Percentiles rank a stretch among this genome's conserved stretches.
Evolutionary conservation across 2,797 vertebrate species (phyloP).

Genomic region (Gallinago nigripennis): DNA sequence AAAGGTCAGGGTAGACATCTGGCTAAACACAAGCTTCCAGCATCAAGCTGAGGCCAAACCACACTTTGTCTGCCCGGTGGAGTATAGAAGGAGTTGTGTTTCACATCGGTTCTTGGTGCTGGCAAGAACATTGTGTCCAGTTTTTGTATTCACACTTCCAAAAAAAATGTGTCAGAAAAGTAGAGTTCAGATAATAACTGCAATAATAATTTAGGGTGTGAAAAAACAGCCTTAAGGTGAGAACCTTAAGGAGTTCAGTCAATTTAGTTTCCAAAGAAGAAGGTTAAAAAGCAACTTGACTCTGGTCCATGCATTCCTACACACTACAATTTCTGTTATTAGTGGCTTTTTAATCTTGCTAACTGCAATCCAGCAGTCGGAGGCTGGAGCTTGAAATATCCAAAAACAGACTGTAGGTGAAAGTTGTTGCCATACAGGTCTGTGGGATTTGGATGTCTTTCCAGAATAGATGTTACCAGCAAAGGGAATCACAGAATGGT

Average conservation of each 20-base stretch:
- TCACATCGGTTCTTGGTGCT: background rate
- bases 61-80: fast-evolving
- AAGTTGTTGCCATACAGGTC: background rate
- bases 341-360: background rate
- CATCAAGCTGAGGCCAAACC: background rate
- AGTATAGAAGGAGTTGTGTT: background rate
- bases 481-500: background rate
- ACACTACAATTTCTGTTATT: background rate
- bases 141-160: background rate
- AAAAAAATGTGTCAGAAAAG: background rate
- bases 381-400: background rate
- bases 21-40: background rate
- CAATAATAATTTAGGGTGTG: background rate
- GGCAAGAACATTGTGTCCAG: background rate
- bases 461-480: background rate
- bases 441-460: background rate
- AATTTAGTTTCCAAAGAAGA: background rate
- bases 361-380: background rate
- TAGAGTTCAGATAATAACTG: background rate
- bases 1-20: background rate
- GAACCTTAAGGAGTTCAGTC: background rate
- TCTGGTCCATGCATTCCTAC: background rate
- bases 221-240: background rate
- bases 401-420: background rate
- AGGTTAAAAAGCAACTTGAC: background rate